phyloP scores from a whole-genome alignment of 2,888 invertebrate genomes.

The Balanococcus diminutus region DNA sequence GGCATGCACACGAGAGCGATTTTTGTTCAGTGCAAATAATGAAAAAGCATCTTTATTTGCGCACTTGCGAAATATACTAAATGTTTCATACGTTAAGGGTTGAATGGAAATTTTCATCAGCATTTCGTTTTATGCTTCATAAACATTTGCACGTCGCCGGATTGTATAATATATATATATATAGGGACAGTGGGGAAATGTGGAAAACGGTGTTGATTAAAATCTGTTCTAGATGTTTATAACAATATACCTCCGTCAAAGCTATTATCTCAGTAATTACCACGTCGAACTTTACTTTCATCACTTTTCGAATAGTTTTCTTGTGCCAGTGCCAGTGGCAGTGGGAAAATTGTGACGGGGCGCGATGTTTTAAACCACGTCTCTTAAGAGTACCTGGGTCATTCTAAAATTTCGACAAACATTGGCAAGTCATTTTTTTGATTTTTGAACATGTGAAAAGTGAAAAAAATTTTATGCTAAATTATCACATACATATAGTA shows the following conservation, averaged over 20 bases:
- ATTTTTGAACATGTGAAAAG: too few relatives aligned
- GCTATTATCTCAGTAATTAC: constrained; percentile 34
- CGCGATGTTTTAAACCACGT: neutral
- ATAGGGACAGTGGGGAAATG: neutral
- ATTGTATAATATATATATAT: neutral
- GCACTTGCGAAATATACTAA: neutral
- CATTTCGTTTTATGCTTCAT: neutral
- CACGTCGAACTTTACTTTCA: constrained; percentile 29
- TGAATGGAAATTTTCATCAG: neutral
- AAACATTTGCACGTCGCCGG: neutral
- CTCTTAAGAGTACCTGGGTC: too few relatives aligned
- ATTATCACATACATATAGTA: too few relatives aligned
- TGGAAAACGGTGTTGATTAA: neutral
- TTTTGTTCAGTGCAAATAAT: neutral
- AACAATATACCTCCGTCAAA: constrained; percentile 12
- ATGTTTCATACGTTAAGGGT: neutral
- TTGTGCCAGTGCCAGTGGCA: too few relatives aligned
- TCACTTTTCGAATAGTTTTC: neutral
- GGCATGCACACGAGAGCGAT: neutral
- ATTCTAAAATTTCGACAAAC: too few relatives aligned
- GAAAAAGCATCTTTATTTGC: neutral
- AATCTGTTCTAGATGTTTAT: constrained; percentile 24
- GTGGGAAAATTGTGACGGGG: neutral
- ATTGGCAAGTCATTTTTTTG: too few relatives aligned
- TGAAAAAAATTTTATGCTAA: too few relatives aligned